Conservation (phyloP, 2,797 vertebrate species). For the Thripadectes ignobilis region DNA sequence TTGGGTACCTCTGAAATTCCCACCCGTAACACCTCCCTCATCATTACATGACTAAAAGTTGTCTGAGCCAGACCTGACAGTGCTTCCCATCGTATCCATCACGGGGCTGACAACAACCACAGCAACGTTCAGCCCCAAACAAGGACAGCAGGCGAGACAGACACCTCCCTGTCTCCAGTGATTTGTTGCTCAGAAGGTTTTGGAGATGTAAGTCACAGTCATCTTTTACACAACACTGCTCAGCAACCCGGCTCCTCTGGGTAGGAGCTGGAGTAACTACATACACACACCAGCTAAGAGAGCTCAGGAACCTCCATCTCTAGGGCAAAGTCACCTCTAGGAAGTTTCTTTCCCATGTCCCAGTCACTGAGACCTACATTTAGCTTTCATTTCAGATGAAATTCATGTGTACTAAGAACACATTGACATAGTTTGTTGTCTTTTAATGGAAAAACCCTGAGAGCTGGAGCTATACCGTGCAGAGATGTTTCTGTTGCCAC, state of each 20-base stretch:
- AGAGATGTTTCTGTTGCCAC: neutral
- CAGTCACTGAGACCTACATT: neutral
- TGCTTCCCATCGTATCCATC: neutral
- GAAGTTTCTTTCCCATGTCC: fast-evolving
- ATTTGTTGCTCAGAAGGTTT: neutral
- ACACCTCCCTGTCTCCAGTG: neutral
- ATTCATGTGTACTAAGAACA: neutral
- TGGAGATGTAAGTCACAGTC: neutral
- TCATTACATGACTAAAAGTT: neutral
- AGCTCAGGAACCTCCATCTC: neutral
- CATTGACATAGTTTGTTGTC: neutral
- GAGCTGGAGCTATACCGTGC: neutral
- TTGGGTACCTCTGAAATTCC: neutral
- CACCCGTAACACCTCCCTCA: neutral
- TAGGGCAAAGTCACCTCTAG: neutral
- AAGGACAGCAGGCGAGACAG: neutral
- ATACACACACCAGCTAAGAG: fast-evolving
- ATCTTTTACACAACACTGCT: neutral
- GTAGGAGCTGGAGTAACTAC: neutral
- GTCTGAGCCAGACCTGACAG: neutral
- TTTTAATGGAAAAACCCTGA: neutral
- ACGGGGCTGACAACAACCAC: neutral
- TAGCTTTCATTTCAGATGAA: neutral
- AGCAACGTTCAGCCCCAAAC: neutral
- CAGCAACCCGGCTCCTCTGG: neutral